Base-by-base conservation (phyloP, 2,888 invertebrate species). In the Caenorhabditis doughertyi region DNA sequence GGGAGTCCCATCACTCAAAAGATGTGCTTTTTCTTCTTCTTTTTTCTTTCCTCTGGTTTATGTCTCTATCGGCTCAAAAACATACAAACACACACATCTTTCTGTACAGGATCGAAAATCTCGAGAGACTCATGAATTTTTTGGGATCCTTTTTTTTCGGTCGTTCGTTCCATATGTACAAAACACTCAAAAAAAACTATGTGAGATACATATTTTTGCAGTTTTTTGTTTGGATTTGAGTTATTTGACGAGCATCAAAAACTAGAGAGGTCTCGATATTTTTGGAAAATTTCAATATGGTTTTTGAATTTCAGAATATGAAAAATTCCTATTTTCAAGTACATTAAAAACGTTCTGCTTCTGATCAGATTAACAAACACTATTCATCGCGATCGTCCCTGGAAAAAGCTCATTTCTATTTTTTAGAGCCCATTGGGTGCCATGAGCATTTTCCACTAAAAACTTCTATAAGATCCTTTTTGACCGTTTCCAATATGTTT, bases 101-200 rank as follows among this genome's bases (percentile, higher is more conserved):
- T 35, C 27, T 47, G 55, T 56, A 56, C 70, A 42, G 70, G 65
- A 39, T 13, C 32, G 27, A 65, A 51, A 65, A 35, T 65, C 65
- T 65, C 65, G 65, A 65, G 65, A 65, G 65, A 65, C 65, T 65
- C 65, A 65, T 65, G 65, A 65, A 65, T 65, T 49, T 49, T 49
- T 49, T 64, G 11, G 27, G 44, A 44, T 44, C 62, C 39, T 21
- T 62, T 64, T 47, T 49, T 21, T 64, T 64, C n/a, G n/a, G 44
- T 39, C 11, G 27, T 62, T 25, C 11, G 16, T 7, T 51, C 5
- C 21, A 21, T 49, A 25, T 51, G 4, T 51, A 56, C 29, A 56
- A 56, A 56, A 56, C 32, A 56, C 9, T 32, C 55, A 27, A 55
- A 27, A 53, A 55, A 51, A 25, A n/a, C n/a, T 51, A 23, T 25